Evolutionary conservation across 2,888 invertebrate genomes (phyloP).

Genomic region (Habroteleia sp.): DNA sequence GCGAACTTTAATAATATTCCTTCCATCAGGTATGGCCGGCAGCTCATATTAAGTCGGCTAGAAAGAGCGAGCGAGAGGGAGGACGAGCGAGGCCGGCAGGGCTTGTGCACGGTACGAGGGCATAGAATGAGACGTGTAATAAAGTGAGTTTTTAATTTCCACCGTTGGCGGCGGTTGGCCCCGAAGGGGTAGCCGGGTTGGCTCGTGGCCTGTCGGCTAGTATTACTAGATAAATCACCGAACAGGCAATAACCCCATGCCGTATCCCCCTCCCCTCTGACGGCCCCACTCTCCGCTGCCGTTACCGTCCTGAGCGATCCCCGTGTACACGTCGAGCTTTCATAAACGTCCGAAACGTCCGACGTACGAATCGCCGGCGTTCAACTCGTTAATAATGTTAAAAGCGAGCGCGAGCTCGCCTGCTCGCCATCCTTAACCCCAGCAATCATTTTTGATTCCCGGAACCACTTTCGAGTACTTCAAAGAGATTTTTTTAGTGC

Average conservation of each 20-base stretch:
- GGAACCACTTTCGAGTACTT: constrained; percentile 16
- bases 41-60: constrained; percentile 63
- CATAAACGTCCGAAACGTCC: constrained; percentile 64
- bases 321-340: constrained; percentile 63
- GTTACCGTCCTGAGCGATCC: constrained; percentile 38
- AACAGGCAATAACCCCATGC: constrained; percentile 80
- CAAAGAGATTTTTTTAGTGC: constrained; percentile 14
- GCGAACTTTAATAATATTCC: constrained; percentile 81
- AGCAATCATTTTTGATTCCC: constrained; percentile 35
- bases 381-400: constrained; percentile 68
- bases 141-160: constrained; percentile 81
- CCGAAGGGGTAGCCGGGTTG: constrained; percentile 71
- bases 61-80: constrained; percentile 10
- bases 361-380: constrained; percentile 66
- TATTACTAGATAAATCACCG: constrained; percentile 81
- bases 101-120: constrained; percentile 39
- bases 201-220: constrained; percentile 80
- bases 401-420: constrained; percentile 24
- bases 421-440: constrained; percentile 23
- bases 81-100: constrained; percentile 4
- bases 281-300: constrained; percentile 19
- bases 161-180: constrained; percentile 75
- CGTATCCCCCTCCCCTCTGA: constrained; percentile 59
- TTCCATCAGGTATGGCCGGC: constrained; percentile 78
- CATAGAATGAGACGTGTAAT: constrained; percentile 80